Base-by-base conservation (phyloP, 1,140 invertebrate genomes). In the Heliconius melpomene region DNA sequence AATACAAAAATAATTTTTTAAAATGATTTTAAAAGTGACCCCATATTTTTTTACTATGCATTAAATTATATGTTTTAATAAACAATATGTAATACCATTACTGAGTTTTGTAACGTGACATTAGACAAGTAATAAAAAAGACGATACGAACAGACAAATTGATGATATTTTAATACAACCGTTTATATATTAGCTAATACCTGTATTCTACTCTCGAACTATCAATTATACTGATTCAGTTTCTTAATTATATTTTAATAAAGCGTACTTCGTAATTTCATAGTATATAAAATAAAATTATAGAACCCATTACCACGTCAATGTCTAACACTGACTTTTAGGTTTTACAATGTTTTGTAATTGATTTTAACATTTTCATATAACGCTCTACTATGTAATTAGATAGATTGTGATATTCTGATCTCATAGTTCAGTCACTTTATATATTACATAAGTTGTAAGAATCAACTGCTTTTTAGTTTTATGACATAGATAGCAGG, bases 251-350 rank as follows among this genome's bases (percentile, higher is more conserved):
- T n/a, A 71, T 50, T 75, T 50, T 66, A 66, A 29, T 66, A 66
- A 29, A 66, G 26, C 60, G 60, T 66, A 9, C 26, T 29, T 66
- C 29, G 13, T 66, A 66, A 66, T 11, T 23, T 9, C 23, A 66
- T 66, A 9, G 26, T 66, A 66, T 29, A 18, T 66, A 66, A 38
- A 75, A 79, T 79, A 66, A 38, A 75, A 79, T 79, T 75, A 75
- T 74, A 71, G 66, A 40, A 74, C 60, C 60, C 16, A 75, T 79
- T 74, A 54, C 52, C 74, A 23, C 50, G 54, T 75, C 60, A 79
- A 50, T 23, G n/a, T 71, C 50, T 79, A 32, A 75, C 78, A 79
- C 70, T 75, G 78, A 79, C 78, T 52, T 75, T 75, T 74, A 79
- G 66, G 23, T 75, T 46, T 29, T 66, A 66, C 26, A 66, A 29